Conservation (phyloP, 2,888 invertebrate species). For the Perizoma affinitatum region DNA sequence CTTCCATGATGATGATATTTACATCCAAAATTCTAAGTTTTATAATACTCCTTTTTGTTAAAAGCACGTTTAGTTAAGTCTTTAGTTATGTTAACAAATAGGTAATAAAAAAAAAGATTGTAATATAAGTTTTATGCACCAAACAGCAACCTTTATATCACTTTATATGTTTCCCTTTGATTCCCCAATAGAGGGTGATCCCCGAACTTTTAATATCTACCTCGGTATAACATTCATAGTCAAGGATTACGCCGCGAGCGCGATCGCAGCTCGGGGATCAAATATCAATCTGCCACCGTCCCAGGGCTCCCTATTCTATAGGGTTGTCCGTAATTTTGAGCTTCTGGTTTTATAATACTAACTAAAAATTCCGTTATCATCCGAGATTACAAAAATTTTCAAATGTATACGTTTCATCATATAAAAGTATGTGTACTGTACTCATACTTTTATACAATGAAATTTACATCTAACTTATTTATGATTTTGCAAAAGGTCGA, state of each 20-base stretch:
- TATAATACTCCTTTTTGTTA: not conserved
- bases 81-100: no score
- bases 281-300: conserved; percentile 76
- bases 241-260: conserved; percentile 34
- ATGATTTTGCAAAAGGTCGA: no score
- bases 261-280: conserved; percentile 60
- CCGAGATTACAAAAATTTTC: no score
- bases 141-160: conserved; percentile 9
- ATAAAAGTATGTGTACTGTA: no score
- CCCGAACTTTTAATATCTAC: conserved; percentile 33
- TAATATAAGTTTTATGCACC: no score
- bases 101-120: no score
- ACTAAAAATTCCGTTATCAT: conserved; percentile 4
- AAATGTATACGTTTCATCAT: no score
- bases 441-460: no score
- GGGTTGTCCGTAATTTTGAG: conserved; percentile 22
- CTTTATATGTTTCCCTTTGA: conserved; percentile 20
- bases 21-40: conserved; percentile 10
- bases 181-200: conserved; percentile 30
- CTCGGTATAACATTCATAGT: conserved; percentile 33
- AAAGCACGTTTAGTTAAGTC: no score
- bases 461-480: no score
- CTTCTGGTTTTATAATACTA: conserved; percentile 11
- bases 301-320: conserved; percentile 46
- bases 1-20: conserved; percentile 5